Evolutionary conservation across 35 echinoderm and acorn worm genomes (phyloP).

Genomic region (Ptychodera flava): DNA sequence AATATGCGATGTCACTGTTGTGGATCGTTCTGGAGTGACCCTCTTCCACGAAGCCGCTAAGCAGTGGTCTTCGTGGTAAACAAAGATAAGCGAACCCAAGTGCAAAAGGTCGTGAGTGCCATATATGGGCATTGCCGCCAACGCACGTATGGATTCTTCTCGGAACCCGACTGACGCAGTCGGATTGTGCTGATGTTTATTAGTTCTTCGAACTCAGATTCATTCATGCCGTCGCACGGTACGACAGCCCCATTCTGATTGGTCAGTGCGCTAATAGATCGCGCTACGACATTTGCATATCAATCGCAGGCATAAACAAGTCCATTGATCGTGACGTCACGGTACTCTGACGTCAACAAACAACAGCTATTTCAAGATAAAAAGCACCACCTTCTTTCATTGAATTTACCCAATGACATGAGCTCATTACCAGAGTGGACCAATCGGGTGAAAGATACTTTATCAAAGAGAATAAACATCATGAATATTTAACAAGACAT

Average conservation of each 20-base stretch:
- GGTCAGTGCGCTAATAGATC: background rate
- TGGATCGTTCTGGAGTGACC: too few species aligned
- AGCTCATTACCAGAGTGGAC: background rate
- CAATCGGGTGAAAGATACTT: too few species aligned
- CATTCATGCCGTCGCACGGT: background rate
- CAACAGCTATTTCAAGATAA: background rate
- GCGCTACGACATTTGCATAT: background rate
- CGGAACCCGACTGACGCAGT: background rate
- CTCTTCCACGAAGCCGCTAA: background rate
- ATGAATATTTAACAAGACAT: background rate
- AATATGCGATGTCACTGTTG: too few species aligned
- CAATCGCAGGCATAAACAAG: background rate
- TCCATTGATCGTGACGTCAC: background rate
- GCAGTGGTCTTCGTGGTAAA: background rate
- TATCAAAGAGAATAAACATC: too few species aligned
- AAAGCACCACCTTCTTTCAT: background rate
- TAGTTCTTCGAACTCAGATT: background rate
- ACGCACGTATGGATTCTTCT: background rate
- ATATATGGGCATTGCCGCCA: background rate
- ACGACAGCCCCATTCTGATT: background rate
- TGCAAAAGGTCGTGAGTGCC: background rate
- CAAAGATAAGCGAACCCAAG: too few species aligned
- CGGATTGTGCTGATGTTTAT: background rate
- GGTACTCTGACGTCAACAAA: background rate
- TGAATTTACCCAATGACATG: background rate